Evolutionary conservation across 2,888 invertebrate species (phyloP).

Genomic region (Agrypnus murinus): DNA sequence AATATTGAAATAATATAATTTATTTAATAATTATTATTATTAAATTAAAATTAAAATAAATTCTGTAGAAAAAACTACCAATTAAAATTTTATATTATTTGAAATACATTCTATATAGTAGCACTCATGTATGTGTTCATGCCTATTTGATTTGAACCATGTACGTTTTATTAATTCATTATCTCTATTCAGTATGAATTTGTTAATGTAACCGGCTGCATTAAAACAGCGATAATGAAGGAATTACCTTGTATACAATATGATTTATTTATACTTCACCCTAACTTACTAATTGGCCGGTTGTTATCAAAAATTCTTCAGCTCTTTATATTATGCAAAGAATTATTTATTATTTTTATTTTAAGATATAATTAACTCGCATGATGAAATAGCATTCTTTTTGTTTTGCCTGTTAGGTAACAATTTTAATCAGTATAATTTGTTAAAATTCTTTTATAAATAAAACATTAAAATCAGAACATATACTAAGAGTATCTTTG

Average conservation of each 20-base stretch:
- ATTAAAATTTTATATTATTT: too few species aligned
- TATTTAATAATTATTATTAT: too few species aligned
- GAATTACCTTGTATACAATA: conserved; percentile 4
- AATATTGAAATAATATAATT: too few species aligned
- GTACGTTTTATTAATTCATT: background rate
- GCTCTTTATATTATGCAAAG: conserved; percentile 25
- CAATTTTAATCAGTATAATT: conserved; percentile 27
- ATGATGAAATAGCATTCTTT: conserved; percentile 23
- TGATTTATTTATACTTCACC: conserved; percentile 19
- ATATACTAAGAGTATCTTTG: background rate
- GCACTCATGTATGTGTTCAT: too few species aligned
- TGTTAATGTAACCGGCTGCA: conserved; percentile 15
- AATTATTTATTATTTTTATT: conserved; percentile 25
- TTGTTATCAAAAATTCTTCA: conserved; percentile 36
- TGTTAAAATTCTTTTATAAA: conserved; percentile 29
- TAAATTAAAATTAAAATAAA: too few species aligned
- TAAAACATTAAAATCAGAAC: conserved; percentile 3
- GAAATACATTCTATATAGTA: too few species aligned
- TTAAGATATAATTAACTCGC: conserved; percentile 33
- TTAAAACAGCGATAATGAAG: conserved; percentile 20
- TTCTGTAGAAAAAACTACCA: too few species aligned
- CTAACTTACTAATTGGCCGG: conserved; percentile 29
- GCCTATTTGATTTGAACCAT: background rate
- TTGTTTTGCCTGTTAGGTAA: conserved; percentile 22
- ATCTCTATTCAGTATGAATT: background rate